These are phyloP conservation scores for Pimpla rufipes DNA, from an alignment of 2,888 invertebrate species.

Conservation along the genomic window DNA sequence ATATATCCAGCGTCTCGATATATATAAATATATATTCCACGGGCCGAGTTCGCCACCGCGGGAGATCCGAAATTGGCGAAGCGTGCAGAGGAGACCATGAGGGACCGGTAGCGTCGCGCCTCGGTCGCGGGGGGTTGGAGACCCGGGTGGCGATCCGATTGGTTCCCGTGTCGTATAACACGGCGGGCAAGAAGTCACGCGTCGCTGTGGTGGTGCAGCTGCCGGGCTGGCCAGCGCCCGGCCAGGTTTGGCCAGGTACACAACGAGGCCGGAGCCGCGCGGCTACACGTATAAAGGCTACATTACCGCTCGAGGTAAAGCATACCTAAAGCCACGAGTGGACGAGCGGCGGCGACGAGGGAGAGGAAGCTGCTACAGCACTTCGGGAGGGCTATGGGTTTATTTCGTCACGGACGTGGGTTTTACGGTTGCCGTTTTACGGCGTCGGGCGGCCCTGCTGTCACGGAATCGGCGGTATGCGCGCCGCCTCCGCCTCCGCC, in stretches of 20 bases:
- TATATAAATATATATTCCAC: slow-evolving; percentile 1
- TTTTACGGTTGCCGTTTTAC: slow-evolving; percentile 74
- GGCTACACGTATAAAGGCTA: slow-evolving; percentile 25
- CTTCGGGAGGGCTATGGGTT: slow-evolving; percentile 63
- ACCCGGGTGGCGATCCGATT: slow-evolving; percentile 69
- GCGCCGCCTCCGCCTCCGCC: slow-evolving; percentile 34
- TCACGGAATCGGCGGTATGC: slow-evolving; percentile 56
- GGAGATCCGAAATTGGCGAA: slow-evolving; percentile 57
- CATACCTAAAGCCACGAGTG: slow-evolving; percentile 44
- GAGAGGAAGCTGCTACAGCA: slow-evolving; percentile 35
- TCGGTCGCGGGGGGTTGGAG: too few species aligned
- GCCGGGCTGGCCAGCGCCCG: background rate
- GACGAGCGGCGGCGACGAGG: background rate
- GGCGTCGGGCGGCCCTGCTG: slow-evolving; percentile 52
- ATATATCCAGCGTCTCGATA: too few species aligned
- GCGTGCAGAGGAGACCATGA: background rate
- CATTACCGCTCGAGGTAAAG: slow-evolving; percentile 49
- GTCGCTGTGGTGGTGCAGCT: slow-evolving; percentile 47
- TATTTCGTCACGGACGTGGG: slow-evolving; percentile 76
- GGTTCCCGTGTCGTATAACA: slow-evolving; percentile 70
- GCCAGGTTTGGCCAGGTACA: slow-evolving; percentile 49
- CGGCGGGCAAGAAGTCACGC: slow-evolving; percentile 36
- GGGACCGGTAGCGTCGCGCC: slow-evolving; percentile 17
- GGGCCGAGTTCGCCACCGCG: slow-evolving; percentile 20
- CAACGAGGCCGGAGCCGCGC: background rate